Evolutionary conservation across 2,888 invertebrate species (phyloP).

Genomic region (Laothoe populi): DNA sequence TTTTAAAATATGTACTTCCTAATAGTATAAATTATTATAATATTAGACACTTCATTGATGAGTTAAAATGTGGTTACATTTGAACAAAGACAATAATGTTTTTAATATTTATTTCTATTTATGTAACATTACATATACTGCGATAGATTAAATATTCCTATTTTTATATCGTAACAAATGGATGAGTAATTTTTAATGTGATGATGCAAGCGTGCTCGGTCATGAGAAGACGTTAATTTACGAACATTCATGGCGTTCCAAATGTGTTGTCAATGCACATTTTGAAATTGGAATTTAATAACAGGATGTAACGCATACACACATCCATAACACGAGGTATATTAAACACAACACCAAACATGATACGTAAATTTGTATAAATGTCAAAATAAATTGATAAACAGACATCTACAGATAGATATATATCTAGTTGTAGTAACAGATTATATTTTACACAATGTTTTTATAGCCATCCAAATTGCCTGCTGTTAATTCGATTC

Average conservation of each 20-base stretch:
- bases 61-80: not conserved
- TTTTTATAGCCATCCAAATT: too few relatives aligned
- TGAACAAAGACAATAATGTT: not conserved
- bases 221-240: slow-evolving; percentile 13
- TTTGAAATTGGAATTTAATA: slow-evolving; percentile 12
- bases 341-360: not conserved
- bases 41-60: too few relatives aligned
- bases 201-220: not conserved
- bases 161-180: not conserved
- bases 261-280: slow-evolving; percentile 5
- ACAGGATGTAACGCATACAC: slow-evolving; percentile 16
- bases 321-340: not conserved
- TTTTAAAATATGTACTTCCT: too few relatives aligned
- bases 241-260: not conserved
- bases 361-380: too few relatives aligned
- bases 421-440: too few relatives aligned
- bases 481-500: too few relatives aligned
- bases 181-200: not conserved
- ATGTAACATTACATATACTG: too few relatives aligned
- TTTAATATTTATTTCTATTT: not conserved
- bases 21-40: too few relatives aligned
- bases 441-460: not conserved
- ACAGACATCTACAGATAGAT: too few relatives aligned
- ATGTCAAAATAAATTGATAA: too few relatives aligned
- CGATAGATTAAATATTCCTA: not conserved